Percentiles rank a stretch among this genome's conserved stretches.
Evolutionary conservation across 35 echinoderm and acorn worm species (phyloP).

Genomic region (Ptychodera flava): DNA sequence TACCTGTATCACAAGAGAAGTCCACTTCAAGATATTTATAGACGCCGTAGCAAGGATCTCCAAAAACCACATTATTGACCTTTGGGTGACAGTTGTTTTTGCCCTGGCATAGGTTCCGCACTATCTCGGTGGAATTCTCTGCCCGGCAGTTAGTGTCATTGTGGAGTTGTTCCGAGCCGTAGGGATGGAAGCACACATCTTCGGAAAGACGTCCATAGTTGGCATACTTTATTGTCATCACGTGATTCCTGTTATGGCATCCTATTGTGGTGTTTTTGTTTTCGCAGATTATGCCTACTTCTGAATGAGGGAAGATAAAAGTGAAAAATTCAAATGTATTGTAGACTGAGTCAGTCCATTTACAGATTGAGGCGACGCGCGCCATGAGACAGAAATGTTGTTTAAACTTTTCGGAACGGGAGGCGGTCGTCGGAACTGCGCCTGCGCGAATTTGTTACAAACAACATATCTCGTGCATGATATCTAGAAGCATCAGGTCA

Average conservation of each 20-base stretch:
- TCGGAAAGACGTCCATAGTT: not conserved
- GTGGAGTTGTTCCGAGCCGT: not conserved
- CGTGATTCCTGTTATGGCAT: too few species aligned
- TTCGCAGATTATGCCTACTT: not conserved
- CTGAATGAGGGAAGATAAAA: too few species aligned
- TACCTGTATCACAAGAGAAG: not conserved
- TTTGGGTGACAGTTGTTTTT: not conserved
- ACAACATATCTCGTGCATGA: too few species aligned
- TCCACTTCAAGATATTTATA: constrained; percentile 23
- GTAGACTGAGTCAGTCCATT: too few species aligned
- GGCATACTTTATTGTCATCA: not conserved
- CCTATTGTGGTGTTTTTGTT: not conserved
- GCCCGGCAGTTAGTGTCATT: constrained; percentile 4
- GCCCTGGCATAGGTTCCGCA: constrained; percentile 5
- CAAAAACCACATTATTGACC: constrained; percentile 17
- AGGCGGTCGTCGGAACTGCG: too few species aligned
- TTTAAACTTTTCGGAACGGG: too few species aligned
- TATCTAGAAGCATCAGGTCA: too few species aligned
- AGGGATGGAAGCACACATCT: not conserved
- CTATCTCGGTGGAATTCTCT: not conserved
- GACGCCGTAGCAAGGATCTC: constrained; percentile 12
- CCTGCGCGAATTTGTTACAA: too few species aligned
- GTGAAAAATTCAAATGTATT: too few species aligned
- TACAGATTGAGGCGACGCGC: too few species aligned
- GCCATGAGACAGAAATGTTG: too few species aligned